Conservation (phyloP, 2,113 vertebrate species). For the Ranitomeya variabilis region DNA sequence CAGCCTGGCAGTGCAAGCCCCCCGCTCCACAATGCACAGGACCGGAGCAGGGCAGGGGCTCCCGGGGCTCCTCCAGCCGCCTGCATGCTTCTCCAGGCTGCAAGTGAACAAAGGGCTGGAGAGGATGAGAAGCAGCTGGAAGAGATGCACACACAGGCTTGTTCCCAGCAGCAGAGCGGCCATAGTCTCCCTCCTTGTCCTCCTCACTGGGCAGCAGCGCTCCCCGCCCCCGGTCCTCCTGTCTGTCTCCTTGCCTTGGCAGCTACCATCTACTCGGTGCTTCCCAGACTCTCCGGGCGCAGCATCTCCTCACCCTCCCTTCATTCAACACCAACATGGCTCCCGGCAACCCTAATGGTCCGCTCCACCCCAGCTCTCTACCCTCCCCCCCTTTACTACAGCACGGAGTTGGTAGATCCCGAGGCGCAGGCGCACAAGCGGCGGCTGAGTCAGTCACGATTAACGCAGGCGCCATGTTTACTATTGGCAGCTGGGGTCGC, state of each 20-base stretch:
- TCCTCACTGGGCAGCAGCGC: slow-evolving; percentile 73
- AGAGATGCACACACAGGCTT: slow-evolving; percentile 73
- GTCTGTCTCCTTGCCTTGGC: slow-evolving; percentile 75
- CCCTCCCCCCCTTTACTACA: slow-evolving; percentile 58
- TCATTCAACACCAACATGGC: slow-evolving; percentile 90
- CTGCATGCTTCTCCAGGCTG: slow-evolving; percentile 74
- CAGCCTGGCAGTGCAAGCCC: slow-evolving; percentile 66
- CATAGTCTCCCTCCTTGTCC: slow-evolving; percentile 69
- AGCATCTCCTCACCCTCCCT: slow-evolving; percentile 74
- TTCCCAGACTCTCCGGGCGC: slow-evolving; percentile 72
- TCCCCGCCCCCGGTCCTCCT: slow-evolving; percentile 79
- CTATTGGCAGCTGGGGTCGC: slow-evolving; percentile 57
- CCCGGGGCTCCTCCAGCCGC: slow-evolving; percentile 65
- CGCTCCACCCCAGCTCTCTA: slow-evolving; percentile 63
- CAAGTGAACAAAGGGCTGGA: slow-evolving; percentile 88
- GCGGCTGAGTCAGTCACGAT: slow-evolving; percentile 16
- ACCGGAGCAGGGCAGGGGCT: slow-evolving; percentile 58
- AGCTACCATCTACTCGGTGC: slow-evolving; percentile 81
- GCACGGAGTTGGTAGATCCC: slow-evolving; percentile 73
- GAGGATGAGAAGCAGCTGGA: slow-evolving; percentile 74
- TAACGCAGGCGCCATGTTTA: slow-evolving; percentile 64
- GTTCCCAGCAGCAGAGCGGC: slow-evolving; percentile 73
- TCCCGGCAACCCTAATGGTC: slow-evolving; percentile 77
- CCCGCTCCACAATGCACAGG: slow-evolving; percentile 49
- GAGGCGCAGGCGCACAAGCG: slow-evolving; percentile 69